These are phyloP conservation scores for Macrotis lagotis DNA, from an alignment of 2,113 vertebrate genomes.

Conservation along the genomic window DNA sequence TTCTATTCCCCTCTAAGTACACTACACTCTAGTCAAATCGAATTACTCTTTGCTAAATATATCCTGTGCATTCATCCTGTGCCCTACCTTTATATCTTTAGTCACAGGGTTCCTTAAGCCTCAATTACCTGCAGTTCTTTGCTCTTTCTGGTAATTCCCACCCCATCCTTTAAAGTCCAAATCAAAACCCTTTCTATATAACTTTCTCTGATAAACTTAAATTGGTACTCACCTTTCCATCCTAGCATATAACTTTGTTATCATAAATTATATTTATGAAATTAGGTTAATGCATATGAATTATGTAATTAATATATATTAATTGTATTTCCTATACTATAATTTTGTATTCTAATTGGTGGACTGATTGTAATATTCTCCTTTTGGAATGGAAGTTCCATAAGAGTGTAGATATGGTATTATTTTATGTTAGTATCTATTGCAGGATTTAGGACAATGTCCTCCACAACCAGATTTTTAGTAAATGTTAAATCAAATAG, in stretches of 20 bases:
- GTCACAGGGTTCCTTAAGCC: not conserved
- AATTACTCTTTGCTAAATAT: not conserved
- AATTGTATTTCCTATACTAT: not conserved
- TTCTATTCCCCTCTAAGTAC: not conserved
- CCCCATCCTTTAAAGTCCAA: not conserved
- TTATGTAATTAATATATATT: not conserved
- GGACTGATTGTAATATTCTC: not conserved
- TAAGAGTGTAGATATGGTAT: not conserved
- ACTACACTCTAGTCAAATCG: not conserved
- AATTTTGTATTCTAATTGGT: not conserved
- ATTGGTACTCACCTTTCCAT: not conserved
- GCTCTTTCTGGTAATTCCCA: not conserved
- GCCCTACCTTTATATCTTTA: not conserved
- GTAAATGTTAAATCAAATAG: no score
- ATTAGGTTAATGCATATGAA: not conserved
- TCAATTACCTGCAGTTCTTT: rapidly evolving
- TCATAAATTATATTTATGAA: not conserved
- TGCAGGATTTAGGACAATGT: not conserved
- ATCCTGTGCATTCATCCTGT: not conserved
- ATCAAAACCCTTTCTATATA: not conserved
- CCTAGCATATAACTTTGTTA: not conserved
- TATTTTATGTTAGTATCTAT: not conserved
- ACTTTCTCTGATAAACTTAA: not conserved
- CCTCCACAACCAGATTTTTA: not conserved
- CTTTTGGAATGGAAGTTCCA: not conserved